Percentiles rank a stretch among this genome's conserved stretches.
Evolutionary conservation across 1,140 invertebrate species (phyloP).

Genomic region (Macrobrachium nipponense): DNA sequence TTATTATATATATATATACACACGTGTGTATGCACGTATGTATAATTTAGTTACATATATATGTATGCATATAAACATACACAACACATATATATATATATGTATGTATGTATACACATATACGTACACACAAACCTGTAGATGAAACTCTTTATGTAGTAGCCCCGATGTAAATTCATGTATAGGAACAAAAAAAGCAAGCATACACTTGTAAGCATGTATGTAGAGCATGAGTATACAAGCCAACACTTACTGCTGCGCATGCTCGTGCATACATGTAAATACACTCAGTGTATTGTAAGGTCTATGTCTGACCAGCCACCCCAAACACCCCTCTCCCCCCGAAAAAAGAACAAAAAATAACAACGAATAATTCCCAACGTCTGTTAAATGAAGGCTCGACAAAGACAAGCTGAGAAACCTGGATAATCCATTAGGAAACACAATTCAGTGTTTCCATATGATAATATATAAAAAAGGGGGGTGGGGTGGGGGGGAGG

Average conservation of each 20-base stretch:
- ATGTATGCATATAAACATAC: conserved; percentile 23
- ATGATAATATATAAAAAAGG: too few species aligned
- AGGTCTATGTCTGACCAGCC: too few species aligned
- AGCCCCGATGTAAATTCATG: neutral
- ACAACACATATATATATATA: conserved; percentile 17
- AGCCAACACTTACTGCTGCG: neutral
- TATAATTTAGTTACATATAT: conserved; percentile 23
- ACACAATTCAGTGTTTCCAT: too few species aligned
- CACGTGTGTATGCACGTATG: conserved; percentile 10
- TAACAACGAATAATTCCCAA: too few species aligned
- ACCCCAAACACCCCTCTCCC: too few species aligned
- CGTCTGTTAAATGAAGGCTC: too few species aligned
- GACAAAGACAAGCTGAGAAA: too few species aligned
- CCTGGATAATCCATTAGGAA: too few species aligned
- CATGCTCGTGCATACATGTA: neutral
- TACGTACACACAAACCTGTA: neutral
- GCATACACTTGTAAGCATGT: neutral
- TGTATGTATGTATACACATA: neutral
- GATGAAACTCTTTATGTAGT: neutral
- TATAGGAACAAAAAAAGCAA: neutral
- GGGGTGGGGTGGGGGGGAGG: too few species aligned
- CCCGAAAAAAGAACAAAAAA: too few species aligned
- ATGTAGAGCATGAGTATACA: neutral
- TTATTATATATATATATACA: conserved; percentile 32
- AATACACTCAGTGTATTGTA: too few species aligned